Evolutionary conservation across 1,140 invertebrate species (phyloP), one percentile per base, ranked within the genome.

Genomic region (Penaeus indicus): DNA sequence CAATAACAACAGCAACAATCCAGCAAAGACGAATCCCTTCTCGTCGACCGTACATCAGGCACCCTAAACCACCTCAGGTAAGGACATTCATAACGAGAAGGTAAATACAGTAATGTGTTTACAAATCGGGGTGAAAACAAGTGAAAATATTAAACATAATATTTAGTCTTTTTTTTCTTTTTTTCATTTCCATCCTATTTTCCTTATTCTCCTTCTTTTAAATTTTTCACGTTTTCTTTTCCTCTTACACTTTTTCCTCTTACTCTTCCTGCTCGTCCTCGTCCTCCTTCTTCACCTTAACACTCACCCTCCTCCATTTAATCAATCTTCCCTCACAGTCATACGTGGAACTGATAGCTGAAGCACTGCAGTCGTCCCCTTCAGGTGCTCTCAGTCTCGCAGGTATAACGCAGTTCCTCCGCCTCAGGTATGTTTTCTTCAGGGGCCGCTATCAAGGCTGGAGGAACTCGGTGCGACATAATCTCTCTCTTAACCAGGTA

Each of bases 341-440:
- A 25, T 84, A 84, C 83, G 83, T 84, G 83, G 83, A 84, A 54
- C 42, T 84, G 83, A 84, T 84, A 47, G 83, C 38, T 13, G 83
- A 84, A 63, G 83, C 83, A 13, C 67, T 84, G 67, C 21, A 84
- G 83, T 84, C 83, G 38, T 84, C 83, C 21, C 83, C 83, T n/a
- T 60, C 67, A 25, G 83, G 83, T 21, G 83, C 83, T 21, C 83
- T 84, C 7, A 84, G 64, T 16, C 83, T 84, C 38, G 83, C 64
- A n/a, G 83, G 83, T 21, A 84, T 84, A 64, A 84, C 64, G 3
- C 32, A 61, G 21, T 84, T 54, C 67, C 83, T 84, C 18, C 32
- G 83, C 21, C 64, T 42, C 38, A 32, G n/a, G 42, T 84, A 84
- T 54, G 16, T 64, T 13, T 84, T 84, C 83, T 84, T 84, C 67